phyloP scores from a whole-genome alignment of 2,888 invertebrate species.

The Ferdinandea cuprea region DNA sequence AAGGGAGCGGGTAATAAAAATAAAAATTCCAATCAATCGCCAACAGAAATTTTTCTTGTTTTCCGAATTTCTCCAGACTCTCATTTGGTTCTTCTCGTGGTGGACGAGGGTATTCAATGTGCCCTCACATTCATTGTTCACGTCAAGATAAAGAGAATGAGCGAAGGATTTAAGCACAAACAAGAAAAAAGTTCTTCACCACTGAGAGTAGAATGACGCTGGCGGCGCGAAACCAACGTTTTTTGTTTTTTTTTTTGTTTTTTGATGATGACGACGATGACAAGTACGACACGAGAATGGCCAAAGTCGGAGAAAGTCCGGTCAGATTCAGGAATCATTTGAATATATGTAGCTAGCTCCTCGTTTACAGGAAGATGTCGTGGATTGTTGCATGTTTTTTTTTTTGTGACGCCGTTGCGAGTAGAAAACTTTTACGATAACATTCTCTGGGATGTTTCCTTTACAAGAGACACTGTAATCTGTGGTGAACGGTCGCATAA shows the following conservation, averaged over 20 bases:
- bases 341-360: constrained; percentile 49
- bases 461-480: constrained; percentile 66
- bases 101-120: constrained; percentile 37
- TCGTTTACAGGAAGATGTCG: constrained; percentile 69
- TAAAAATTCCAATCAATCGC: constrained; percentile 75
- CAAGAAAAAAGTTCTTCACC: constrained; percentile 28
- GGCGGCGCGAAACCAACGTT: constrained; percentile 69
- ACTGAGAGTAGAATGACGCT: constrained; percentile 48
- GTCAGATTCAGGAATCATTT: constrained; percentile 66
- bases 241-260: constrained; percentile 59
- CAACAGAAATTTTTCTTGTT: constrained; percentile 75
- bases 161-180: constrained; percentile 50
- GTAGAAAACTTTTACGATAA: constrained; percentile 71
- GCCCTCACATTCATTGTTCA: constrained; percentile 32
- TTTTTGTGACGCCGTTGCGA: constrained; percentile 33
- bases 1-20: constrained; percentile 53
- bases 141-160: constrained; percentile 7
- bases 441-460: constrained; percentile 70
- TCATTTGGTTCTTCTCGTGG: constrained; percentile 50
- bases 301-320: constrained; percentile 65
- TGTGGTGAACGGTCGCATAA: constrained; percentile 54
- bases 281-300: constrained; percentile 33
- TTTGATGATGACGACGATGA: constrained; percentile 50
- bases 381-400: constrained; percentile 56
- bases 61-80: constrained; percentile 64